These are phyloP conservation scores for Chrysomela aeneicollis DNA, from an alignment of 2,888 invertebrate species.

Conservation along the genomic window DNA sequence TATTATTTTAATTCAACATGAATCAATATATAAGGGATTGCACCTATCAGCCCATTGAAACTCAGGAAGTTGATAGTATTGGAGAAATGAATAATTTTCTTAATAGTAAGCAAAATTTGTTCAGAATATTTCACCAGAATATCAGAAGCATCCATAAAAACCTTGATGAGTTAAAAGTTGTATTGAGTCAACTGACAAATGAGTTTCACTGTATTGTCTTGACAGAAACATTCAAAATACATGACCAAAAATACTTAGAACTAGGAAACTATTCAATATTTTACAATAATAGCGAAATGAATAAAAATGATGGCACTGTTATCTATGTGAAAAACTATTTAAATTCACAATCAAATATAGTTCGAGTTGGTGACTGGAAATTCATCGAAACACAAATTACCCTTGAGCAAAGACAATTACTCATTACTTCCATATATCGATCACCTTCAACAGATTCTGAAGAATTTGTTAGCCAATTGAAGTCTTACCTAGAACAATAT, in stretches of 20 bases:
- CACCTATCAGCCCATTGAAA: conserved; percentile 1
- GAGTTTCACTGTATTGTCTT: conserved; percentile 16
- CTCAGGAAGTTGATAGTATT: conserved; percentile 2
- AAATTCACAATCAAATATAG: conserved; percentile 1
- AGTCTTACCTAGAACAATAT: conserved; percentile 1
- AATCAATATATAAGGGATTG: conserved; percentile 9
- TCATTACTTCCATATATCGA: conserved; percentile 16
- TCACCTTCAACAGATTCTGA: conserved; percentile 13
- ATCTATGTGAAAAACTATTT: conserved; percentile 9
- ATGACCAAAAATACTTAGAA: neutral
- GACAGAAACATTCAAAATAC: conserved; percentile 13
- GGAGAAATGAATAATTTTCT: conserved; percentile 5
- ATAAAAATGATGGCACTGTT: conserved; percentile 17
- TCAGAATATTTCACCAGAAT: conserved; percentile 10
- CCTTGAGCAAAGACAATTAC: neutral
- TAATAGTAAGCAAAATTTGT: neutral
- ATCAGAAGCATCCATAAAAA: too few species aligned
- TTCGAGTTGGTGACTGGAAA: conserved; percentile 3
- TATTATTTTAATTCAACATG: conserved; percentile 3
- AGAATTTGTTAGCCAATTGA: conserved; percentile 4
- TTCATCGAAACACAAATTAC: conserved; percentile 1
- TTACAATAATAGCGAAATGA: conserved; percentile 11
- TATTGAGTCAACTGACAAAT: conserved; percentile 9
- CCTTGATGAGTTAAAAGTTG: conserved; percentile 11
- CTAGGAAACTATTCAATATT: conserved; percentile 9